A percentile compares a stretch with the other conserved stretches of the same genome.
Evolutionary conservation across 1,140 invertebrate genomes (phyloP).

Genomic region (Conus ventricosus): DNA sequence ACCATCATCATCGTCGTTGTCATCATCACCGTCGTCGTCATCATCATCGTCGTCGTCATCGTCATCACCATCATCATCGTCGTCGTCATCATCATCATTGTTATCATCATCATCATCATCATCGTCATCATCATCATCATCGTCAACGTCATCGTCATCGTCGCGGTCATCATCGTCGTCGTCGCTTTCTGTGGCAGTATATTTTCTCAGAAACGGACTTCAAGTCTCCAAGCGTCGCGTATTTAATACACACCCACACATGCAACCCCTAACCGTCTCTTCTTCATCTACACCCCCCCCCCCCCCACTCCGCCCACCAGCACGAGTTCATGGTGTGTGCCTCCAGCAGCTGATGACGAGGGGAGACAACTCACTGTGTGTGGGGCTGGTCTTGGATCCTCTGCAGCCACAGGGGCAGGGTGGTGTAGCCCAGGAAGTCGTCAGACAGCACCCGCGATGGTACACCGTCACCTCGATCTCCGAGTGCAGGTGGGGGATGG

Average conservation of each 20-base stretch:
- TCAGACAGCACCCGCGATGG: conserved; percentile 92
- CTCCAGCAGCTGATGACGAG: no score
- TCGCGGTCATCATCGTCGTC: neutral
- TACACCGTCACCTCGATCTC: conserved; percentile 89
- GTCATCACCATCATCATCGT: neutral
- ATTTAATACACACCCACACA: no score
- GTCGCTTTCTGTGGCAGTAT: no score
- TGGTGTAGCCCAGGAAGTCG: conserved; percentile 91
- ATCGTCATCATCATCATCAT: neutral
- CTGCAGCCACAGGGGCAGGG: conserved; percentile 89
- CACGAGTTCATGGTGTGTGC: no score
- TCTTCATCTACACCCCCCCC: no score
- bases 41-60: neutral
- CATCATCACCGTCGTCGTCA: neutral
- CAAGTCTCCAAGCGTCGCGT: no score
- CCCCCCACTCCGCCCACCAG: no score
- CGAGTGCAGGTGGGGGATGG: conserved; percentile 92
- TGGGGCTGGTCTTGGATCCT: conserved; percentile 92
- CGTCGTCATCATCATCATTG: neutral
- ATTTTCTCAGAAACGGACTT: no score
- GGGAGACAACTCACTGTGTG: conserved; percentile 79
- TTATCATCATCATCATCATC: neutral
- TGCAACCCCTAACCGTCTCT: no score
- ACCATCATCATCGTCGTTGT: neutral
- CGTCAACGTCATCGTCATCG: neutral